Conservation (phyloP, 2,113 vertebrate genomes). For the Nestor notabilis region DNA sequence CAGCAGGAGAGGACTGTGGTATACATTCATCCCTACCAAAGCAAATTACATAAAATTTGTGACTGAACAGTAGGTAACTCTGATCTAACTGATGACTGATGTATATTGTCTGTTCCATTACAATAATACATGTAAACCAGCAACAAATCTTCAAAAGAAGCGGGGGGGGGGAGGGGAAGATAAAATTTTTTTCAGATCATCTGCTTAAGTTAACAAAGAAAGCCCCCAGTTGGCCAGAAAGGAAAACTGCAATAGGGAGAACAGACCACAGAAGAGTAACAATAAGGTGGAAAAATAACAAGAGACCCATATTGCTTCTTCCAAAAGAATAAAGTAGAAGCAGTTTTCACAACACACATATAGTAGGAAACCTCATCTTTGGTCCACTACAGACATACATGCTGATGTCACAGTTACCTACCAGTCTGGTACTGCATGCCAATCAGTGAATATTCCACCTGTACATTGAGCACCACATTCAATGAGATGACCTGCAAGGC, state of each 20-base stretch:
- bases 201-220: background rate
- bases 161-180: background rate
- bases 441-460: slow-evolving; percentile 90
- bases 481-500: slow-evolving; percentile 87
- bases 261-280: background rate
- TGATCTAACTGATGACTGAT: background rate
- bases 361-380: background rate
- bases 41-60: background rate
- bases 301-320: background rate
- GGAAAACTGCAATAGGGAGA: background rate
- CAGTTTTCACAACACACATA: background rate
- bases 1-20: background rate
- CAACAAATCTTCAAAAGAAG: background rate
- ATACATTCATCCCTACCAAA: background rate
- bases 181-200: background rate
- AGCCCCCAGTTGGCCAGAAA: background rate
- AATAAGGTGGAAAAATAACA: background rate
- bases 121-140: background rate
- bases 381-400: background rate
- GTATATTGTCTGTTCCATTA: background rate
- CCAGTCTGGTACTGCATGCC: slow-evolving; percentile 85
- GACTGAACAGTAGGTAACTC: background rate
- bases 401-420: slow-evolving; percentile 43
- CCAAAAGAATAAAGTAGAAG: background rate
- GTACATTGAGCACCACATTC: slow-evolving; percentile 88